phyloP scores from a whole-genome alignment of 1,140 invertebrate genomes.

The Luehdorfia chinensis region DNA sequence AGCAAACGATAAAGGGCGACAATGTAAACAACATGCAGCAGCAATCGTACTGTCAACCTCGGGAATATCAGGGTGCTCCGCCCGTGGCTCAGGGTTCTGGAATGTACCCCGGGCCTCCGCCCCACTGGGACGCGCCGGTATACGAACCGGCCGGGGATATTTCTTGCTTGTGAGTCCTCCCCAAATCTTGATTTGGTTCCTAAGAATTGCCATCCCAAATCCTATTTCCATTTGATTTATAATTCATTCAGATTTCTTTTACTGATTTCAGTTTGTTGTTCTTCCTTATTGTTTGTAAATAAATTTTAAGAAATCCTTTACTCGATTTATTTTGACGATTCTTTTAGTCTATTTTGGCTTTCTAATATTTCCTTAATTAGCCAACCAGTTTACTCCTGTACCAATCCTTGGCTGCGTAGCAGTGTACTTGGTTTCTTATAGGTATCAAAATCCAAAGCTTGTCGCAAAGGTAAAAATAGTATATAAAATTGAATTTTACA shows the following conservation, averaged over 20 bases:
- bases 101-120: conserved; percentile 52
- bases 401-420: conserved; percentile 62
- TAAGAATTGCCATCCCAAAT: conserved; percentile 28
- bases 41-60: conserved; percentile 46
- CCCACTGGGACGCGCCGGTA: conserved; percentile 59
- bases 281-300: conserved; percentile 17
- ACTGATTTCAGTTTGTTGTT: conserved; percentile 12
- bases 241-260: conserved; percentile 13
- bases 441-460: conserved; percentile 62
- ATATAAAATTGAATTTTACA: conserved; percentile 32
- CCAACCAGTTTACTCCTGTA: conserved; percentile 12
- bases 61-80: conserved; percentile 52
- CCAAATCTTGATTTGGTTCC: conserved; percentile 38
- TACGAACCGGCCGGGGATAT: conserved; percentile 71
- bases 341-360: conserved; percentile 11
- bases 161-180: conserved; percentile 74
- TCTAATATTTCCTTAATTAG: conserved; percentile 16
- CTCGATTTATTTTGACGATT: background rate
- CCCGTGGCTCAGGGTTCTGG: conserved; percentile 39
- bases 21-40: conserved; percentile 76
- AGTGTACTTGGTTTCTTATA: conserved; percentile 74
- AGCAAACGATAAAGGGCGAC: conserved; percentile 70
- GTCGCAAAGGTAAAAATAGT: conserved; percentile 65
- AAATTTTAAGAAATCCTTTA: no score
- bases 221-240: conserved; percentile 11